Evolutionary conservation across 2,888 invertebrate species (phyloP).

Genomic region (Andrena praecox): DNA sequence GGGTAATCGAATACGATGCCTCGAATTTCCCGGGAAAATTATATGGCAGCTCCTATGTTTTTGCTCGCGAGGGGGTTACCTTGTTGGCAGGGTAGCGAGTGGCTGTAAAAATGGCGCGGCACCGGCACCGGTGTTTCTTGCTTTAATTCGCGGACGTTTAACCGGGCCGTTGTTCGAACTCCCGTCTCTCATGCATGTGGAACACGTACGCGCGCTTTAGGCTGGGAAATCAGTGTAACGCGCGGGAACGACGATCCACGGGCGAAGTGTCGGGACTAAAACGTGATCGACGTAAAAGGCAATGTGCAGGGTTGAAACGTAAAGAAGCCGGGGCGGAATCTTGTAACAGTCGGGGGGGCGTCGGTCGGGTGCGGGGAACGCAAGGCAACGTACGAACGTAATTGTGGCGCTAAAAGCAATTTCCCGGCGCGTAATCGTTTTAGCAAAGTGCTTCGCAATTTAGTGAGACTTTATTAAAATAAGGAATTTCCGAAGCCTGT

Average conservation of each 20-base stretch:
- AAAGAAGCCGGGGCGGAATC: conserved; percentile 52
- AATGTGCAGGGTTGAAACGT: conserved; percentile 26
- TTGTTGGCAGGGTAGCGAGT: neutral
- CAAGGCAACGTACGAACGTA: conserved; percentile 55
- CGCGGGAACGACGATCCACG: conserved; percentile 24
- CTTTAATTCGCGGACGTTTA: neutral
- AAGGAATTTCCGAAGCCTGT: conserved; percentile 54
- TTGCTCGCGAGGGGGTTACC: neutral
- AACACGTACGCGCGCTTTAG: conserved; percentile 24
- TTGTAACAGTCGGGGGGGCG: conserved; percentile 28
- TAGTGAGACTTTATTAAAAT: conserved; percentile 69
- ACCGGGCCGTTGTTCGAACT: neutral
- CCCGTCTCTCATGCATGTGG: neutral
- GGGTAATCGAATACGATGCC: conserved; percentile 7
- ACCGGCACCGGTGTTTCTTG: neutral
- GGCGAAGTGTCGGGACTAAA: conserved; percentile 28
- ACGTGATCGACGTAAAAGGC: conserved; percentile 50
- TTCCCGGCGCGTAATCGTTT: conserved; percentile 71
- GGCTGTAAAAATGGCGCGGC: neutral
- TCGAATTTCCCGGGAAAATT: neutral
- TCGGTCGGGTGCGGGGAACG: conserved; percentile 1
- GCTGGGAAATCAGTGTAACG: conserved; percentile 39
- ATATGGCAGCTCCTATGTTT: neutral
- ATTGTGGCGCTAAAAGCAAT: conserved; percentile 71
- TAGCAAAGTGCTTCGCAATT: conserved; percentile 76